Conservation (phyloP, 1,140 invertebrate genomes). For the Drosophila kurseongensis region DNA sequence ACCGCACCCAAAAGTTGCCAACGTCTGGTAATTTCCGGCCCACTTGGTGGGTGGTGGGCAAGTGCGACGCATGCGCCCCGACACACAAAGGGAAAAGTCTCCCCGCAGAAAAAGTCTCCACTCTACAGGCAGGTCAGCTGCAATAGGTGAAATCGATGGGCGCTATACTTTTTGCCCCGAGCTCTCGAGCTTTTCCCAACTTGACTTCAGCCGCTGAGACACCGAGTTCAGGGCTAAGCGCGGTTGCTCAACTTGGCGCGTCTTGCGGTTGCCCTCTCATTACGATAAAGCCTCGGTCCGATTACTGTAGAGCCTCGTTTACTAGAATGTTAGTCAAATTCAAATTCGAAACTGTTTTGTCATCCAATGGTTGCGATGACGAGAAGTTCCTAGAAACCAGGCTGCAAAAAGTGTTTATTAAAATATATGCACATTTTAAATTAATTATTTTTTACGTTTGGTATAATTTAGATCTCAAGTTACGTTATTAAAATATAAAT, state of each 20-base stretch:
- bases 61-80: constrained; percentile 57
- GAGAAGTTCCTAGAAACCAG: too few relatives aligned
- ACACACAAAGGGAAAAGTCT: constrained; percentile 12
- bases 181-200: constrained; percentile 49
- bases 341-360: too few relatives aligned
- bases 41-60: constrained; percentile 24
- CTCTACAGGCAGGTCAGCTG: constrained; percentile 54
- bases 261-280: constrained; percentile 36
- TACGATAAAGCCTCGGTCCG: constrained; percentile 7
- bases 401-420: too few relatives aligned
- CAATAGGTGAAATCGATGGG: constrained; percentile 60
- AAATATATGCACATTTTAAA: too few relatives aligned
- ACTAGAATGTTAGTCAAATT: too few relatives aligned
- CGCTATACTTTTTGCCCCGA: constrained; percentile 39
- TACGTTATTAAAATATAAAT: too few relatives aligned
- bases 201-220: neutral
- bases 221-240: constrained; percentile 72
- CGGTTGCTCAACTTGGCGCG: constrained; percentile 65
- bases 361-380: too few relatives aligned
- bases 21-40: constrained; percentile 65
- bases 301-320: neutral
- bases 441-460: too few relatives aligned
- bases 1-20: constrained; percentile 55
- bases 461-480: too few relatives aligned
- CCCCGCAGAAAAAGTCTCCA: constrained; percentile 33